Percentiles rank a stretch among this genome's conserved stretches.
phyloP scores from a whole-genome alignment of 1,140 invertebrate genomes.

The Stegodyphus dumicola region DNA sequence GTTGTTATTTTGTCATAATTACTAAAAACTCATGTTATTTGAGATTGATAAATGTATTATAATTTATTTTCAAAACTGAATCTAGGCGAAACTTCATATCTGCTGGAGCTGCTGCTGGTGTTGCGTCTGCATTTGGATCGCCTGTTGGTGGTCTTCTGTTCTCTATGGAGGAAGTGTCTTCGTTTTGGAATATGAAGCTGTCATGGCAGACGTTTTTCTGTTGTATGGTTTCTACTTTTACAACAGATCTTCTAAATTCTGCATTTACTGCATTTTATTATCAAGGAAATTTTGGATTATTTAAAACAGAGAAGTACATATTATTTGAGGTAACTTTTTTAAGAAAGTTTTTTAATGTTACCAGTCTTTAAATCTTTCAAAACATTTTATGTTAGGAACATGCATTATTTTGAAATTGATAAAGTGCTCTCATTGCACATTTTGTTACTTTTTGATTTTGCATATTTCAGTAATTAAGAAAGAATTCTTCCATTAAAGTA shows the following conservation, averaged over 20 bases:
- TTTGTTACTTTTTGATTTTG: too few species aligned
- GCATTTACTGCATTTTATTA: constrained; percentile 68
- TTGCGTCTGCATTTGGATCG: constrained; percentile 98
- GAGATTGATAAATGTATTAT: not conserved
- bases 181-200: constrained; percentile 99
- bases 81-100: constrained; percentile 78
- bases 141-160: constrained; percentile 97
- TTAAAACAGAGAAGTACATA: constrained; percentile 65
- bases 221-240: constrained; percentile 97
- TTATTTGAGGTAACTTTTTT: constrained; percentile 51
- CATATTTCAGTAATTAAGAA: too few species aligned
- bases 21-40: not conserved
- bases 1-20: not conserved
- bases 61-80: not conserved
- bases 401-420: too few species aligned
- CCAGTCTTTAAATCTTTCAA: too few species aligned
- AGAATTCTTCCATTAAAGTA: too few species aligned
- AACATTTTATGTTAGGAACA: too few species aligned
- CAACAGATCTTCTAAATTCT: constrained; percentile 71
- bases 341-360: too few species aligned
- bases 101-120: constrained; percentile 97
- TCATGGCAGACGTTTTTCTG: constrained; percentile 99
- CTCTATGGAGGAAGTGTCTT: constrained; percentile 98
- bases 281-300: constrained; percentile 68
- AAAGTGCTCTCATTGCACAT: too few species aligned